Percentiles rank a stretch among this genome's conserved stretches.
Evolutionary conservation across 2,888 invertebrate species (phyloP).

Genomic region (Diogma glabrata): DNA sequence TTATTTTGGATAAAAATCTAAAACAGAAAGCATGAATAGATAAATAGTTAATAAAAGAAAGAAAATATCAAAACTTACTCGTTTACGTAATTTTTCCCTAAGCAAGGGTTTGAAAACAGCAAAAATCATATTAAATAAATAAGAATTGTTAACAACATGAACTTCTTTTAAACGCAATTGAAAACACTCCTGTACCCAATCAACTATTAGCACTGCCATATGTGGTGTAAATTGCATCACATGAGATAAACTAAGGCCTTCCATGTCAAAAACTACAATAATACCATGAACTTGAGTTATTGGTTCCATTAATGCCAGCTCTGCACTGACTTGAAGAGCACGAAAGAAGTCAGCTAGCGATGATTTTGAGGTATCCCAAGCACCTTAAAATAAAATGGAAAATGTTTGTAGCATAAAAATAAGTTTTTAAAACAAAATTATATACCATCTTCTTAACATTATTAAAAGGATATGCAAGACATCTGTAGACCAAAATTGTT

Average conservation of each 20-base stretch:
- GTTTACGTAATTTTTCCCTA: conserved; percentile 65
- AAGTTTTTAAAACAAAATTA: too few species aligned
- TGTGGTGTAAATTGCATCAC: conserved; percentile 66
- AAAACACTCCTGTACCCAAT: conserved; percentile 71
- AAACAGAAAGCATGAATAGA: conserved; percentile 17
- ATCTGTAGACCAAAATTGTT: too few species aligned
- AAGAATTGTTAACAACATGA: conserved; percentile 80
- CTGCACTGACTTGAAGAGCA: conserved; percentile 54
- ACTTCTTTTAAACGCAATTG: conserved; percentile 74
- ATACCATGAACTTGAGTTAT: conserved; percentile 66
- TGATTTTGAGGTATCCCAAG: conserved; percentile 66
- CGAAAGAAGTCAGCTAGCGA: conserved; percentile 55
- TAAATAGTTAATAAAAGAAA: conserved; percentile 3
- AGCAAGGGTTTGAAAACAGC: conserved; percentile 81
- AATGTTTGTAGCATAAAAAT: too few species aligned
- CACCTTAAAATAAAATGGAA: too few species aligned
- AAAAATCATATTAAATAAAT: conserved; percentile 74
- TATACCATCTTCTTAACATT: too few species aligned
- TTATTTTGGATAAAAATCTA: conserved; percentile 63
- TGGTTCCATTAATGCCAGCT: conserved; percentile 68
- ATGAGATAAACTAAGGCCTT: conserved; percentile 59
- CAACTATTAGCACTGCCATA: conserved; percentile 58
- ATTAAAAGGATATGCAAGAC: too few species aligned
- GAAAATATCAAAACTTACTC: conserved; percentile 42
- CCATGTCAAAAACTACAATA: conserved; percentile 62